Evolutionary conservation across 2,797 vertebrate genomes (phyloP).

Genomic region (Sarcophilus harrisii): DNA sequence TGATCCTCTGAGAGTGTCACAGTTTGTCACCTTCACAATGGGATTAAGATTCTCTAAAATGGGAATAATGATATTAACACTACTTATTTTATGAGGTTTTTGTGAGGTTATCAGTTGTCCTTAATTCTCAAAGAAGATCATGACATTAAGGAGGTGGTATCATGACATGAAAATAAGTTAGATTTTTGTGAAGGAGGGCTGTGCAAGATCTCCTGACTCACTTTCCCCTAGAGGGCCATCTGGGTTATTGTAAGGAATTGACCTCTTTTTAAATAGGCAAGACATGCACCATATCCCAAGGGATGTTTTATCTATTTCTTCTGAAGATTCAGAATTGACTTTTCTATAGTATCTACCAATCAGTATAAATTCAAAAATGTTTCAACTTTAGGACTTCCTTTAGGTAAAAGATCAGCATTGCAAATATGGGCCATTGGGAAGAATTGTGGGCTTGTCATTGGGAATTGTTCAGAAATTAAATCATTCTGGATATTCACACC

Average conservation of each 20-base stretch:
- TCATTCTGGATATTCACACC: slow-evolving; percentile 68
- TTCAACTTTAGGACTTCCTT: slow-evolving; percentile 37
- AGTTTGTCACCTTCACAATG: neutral
- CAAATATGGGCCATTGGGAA: slow-evolving; percentile 62
- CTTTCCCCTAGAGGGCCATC: no score
- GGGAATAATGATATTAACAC: neutral
- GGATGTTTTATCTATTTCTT: neutral
- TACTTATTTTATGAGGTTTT: neutral
- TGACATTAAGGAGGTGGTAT: no score
- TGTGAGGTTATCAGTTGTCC: no score
- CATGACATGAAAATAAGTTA: no score
- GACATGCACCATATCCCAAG: neutral
- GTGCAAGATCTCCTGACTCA: no score
- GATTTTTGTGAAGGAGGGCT: no score
- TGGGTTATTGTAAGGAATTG: neutral
- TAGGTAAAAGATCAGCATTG: slow-evolving; percentile 53
- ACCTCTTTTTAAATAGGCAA: neutral
- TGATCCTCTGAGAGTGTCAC: neutral
- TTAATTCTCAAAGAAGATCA: no score
- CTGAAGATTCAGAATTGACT: slow-evolving; percentile 44
- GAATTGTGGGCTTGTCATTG: slow-evolving; percentile 60
- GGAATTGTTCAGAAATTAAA: slow-evolving; percentile 75
- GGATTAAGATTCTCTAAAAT: neutral
- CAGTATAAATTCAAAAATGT: slow-evolving; percentile 52
- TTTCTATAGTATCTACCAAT: slow-evolving; percentile 45